Evolutionary conservation across 1,140 invertebrate genomes (phyloP).

Genomic region (Drosophila kurseongensis): DNA sequence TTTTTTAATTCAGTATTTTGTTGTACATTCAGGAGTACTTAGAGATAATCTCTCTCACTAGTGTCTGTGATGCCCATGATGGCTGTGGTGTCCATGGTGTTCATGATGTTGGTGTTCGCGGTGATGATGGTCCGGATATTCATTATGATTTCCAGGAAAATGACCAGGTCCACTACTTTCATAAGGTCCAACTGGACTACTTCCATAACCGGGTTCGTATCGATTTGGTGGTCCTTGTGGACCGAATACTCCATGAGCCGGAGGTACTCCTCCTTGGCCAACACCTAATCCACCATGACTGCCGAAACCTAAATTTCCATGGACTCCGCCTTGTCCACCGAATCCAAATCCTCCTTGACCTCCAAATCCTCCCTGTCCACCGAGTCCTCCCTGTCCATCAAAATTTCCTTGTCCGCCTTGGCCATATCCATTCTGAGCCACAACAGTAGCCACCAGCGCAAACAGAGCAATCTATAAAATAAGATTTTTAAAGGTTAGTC

Average conservation of each 20-base stretch:
- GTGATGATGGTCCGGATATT: slow-evolving; percentile 2
- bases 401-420: background rate
- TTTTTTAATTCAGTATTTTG: background rate
- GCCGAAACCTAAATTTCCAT: background rate
- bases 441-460: background rate
- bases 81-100: background rate
- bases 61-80: background rate
- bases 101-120: background rate
- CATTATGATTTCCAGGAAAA: background rate
- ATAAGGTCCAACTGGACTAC: background rate
- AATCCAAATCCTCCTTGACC: background rate
- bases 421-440: background rate
- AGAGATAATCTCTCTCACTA: background rate
- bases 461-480: background rate
- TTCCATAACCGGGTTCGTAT: background rate
- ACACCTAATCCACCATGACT: background rate
- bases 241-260: background rate
- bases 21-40: background rate
- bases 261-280: background rate
- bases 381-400: background rate
- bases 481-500: background rate
- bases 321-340: background rate
- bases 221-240: background rate
- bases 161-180: background rate
- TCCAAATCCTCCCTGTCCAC: background rate